These are phyloP conservation scores for Agelastica alni DNA, from an alignment of 2,888 invertebrate genomes.

Conservation along the genomic window DNA sequence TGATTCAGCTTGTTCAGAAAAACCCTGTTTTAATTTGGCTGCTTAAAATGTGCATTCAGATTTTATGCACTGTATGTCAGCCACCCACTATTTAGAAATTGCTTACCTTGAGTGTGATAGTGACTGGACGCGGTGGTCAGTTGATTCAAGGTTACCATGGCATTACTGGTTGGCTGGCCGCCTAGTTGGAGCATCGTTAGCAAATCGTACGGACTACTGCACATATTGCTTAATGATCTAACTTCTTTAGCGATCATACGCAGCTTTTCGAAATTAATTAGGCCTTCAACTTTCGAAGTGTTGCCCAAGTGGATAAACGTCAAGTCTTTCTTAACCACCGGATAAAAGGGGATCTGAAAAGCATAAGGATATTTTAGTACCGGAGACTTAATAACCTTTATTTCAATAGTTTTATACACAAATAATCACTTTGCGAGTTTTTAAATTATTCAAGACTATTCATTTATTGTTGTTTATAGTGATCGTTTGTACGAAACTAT, in stretches of 20 bases:
- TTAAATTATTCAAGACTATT: too few relatives aligned
- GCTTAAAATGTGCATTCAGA: too few relatives aligned
- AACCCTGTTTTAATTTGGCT: too few relatives aligned
- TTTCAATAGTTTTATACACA: too few relatives aligned
- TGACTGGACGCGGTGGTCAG: constrained; percentile 75
- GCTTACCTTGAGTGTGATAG: constrained; percentile 56
- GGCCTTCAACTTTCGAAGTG: constrained; percentile 83
- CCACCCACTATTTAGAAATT: not conserved
- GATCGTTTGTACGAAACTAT: not conserved
- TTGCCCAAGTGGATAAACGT: constrained; percentile 98
- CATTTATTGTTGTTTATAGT: too few relatives aligned
- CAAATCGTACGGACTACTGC: constrained; percentile 90
- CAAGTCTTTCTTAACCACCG: constrained; percentile 91
- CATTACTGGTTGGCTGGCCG: constrained; percentile 84
- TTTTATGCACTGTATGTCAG: not conserved
- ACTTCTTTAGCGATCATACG: constrained; percentile 98
- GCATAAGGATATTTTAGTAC: not conserved
- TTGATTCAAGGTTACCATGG: constrained; percentile 87
- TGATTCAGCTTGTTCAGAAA: too few relatives aligned
- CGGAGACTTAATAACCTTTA: too few relatives aligned
- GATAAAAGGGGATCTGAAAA: constrained; percentile 80
- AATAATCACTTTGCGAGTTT: too few relatives aligned
- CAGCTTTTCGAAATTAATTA: constrained; percentile 97
- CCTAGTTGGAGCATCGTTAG: constrained; percentile 83
- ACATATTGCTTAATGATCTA: constrained; percentile 88